A percentile compares a stretch with the other conserved stretches of the same genome.
These are phyloP conservation scores for Tursiops truncatus DNA, from an alignment of 2,113 vertebrate species.

Conservation along the genomic window DNA sequence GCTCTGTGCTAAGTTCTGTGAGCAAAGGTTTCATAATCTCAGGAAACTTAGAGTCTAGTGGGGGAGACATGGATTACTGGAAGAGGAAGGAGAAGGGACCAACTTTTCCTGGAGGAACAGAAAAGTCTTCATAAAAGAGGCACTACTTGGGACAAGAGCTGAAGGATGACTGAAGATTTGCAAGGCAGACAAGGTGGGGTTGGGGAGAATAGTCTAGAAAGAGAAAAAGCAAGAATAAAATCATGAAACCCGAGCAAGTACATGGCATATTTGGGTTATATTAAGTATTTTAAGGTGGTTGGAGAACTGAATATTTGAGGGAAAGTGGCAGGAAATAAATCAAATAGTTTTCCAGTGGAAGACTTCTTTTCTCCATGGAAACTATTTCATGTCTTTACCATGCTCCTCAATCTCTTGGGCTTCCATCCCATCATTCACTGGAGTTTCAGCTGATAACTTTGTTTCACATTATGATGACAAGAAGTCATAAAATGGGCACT, in stretches of 20 bases:
- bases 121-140: not conserved
- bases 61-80: not conserved
- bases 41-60: not conserved
- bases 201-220: not conserved
- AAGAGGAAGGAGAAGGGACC: not conserved
- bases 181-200: not conserved
- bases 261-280: not conserved
- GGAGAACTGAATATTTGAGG: not conserved
- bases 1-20: not conserved
- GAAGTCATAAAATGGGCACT: not conserved
- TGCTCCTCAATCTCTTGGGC: not conserved
- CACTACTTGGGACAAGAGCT: not conserved
- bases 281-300: not conserved
- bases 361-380: not conserved
- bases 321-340: not conserved
- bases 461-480: not conserved
- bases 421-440: not conserved
- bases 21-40: not conserved
- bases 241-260: not conserved
- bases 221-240: not conserved
- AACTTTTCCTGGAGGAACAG: not conserved
- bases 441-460: not conserved
- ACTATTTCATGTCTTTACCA: not conserved
- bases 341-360: not conserved
- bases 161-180: not conserved